Base-by-base conservation (phyloP, 2,113 vertebrate species). In the Amblyornis subalaris region DNA sequence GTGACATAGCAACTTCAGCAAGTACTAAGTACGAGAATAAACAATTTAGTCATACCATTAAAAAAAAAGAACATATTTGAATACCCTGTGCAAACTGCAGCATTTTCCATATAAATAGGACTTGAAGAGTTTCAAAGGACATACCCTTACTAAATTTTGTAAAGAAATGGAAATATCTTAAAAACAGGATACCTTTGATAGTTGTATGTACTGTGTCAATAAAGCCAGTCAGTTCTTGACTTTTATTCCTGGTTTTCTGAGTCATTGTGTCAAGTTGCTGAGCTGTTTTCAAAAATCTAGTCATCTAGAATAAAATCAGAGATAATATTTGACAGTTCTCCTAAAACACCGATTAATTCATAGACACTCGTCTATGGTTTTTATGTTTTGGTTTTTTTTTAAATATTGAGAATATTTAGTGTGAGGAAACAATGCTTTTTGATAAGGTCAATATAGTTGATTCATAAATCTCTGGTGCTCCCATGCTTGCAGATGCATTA, bases 151-250 rank as follows among this genome's bases (percentile, higher is more conserved):
- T 83, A 79, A 86, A 70, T 65, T 42, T 57, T 78, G 25, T 40
- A 54, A 67, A 58, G 20, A 48, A 90, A 29, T 2, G 1, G 14
- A 53, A 81, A 35, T 58, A 48, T 77, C 35, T 66, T 24, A 77
- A 72, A 72, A 74, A 75, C 5, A 38, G 25, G 7, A 29, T 98
- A 99, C 99, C 98, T 97, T 97, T 97, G 74, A 98, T 96, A n/a
- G 50, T 89, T 70, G 90, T 85, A 44, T 98, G 98, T 38, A 99
- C 93, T 45, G 80, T 96, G 50, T 88, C 76, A 62, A 98, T 97
- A 88, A 97, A 97, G 15, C 87, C 90, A 77, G 98, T 86, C 71
- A 99, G 91, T 47, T 96, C 94, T 87, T 92, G 94, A 85, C 96
- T 98, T 96, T 90, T 97, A 62, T 93, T 96, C 66, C 98, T n/a